Percentiles rank a stretch among this genome's conserved stretches.
Conservation (phyloP, 53 echinoderm and acorn worm species). For the Glandiceps talaboti region DNA sequence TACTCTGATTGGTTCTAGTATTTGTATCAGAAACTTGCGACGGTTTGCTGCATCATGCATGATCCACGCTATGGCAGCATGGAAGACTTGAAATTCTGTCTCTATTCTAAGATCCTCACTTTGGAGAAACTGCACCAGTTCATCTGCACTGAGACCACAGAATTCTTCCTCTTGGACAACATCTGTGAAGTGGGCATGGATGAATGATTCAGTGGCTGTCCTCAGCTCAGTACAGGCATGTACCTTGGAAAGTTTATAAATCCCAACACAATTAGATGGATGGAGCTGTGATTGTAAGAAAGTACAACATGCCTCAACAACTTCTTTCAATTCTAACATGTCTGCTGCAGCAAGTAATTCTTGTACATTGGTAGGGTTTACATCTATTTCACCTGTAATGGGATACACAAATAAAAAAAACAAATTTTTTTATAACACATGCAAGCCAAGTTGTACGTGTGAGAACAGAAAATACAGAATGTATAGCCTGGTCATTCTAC, state of each 20-base stretch:
- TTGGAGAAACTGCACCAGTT: slow-evolving; percentile 35
- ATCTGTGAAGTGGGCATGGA: slow-evolving; percentile 48
- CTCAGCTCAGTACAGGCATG: slow-evolving; percentile 49
- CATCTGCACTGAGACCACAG: slow-evolving; percentile 27
- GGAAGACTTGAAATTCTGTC: slow-evolving; percentile 77
- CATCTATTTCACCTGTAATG: slow-evolving; percentile 51
- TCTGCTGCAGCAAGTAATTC: slow-evolving; percentile 78
- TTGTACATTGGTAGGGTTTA: slow-evolving; percentile 55
- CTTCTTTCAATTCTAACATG: slow-evolving; percentile 69
- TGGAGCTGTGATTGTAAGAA: slow-evolving; percentile 74
- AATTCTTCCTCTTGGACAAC: slow-evolving; percentile 68
- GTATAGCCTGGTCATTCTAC: no score
- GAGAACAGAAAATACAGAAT: no score
- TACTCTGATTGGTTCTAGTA: slow-evolving; percentile 60
- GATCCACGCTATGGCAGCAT: slow-evolving; percentile 74
- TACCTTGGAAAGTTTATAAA: slow-evolving; percentile 54
- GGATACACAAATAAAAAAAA: no score
- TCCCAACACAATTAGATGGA: slow-evolving; percentile 82
- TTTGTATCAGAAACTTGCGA: slow-evolving; percentile 36
- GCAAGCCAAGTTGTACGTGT: no score
- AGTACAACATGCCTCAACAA: slow-evolving; percentile 56
- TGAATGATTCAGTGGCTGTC: slow-evolving; percentile 29
- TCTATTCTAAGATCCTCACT: slow-evolving; percentile 78
- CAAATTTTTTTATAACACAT: no score
- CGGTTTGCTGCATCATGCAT: slow-evolving; percentile 39